These are phyloP conservation scores for Adineta ricciae DNA, from an alignment of 2,888 invertebrate genomes.

Conservation along the genomic window DNA sequence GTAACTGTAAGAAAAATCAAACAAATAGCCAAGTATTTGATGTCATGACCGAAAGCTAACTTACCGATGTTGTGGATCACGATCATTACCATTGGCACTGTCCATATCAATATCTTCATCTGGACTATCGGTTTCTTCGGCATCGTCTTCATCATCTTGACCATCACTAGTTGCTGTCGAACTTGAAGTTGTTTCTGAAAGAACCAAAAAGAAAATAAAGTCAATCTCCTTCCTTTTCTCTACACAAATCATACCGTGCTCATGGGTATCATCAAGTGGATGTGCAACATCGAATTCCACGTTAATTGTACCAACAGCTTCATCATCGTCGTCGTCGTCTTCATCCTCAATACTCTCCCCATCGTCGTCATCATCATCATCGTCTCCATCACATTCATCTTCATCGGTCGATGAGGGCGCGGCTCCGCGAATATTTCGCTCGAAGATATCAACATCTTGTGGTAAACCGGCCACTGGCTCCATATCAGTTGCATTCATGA, in stretches of 20 bases:
- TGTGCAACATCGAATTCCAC: background rate
- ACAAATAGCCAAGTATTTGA: too few species aligned
- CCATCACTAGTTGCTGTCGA: background rate
- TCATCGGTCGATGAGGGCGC: constrained; percentile 36
- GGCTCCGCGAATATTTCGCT: background rate
- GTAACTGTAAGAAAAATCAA: background rate
- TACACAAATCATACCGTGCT: background rate
- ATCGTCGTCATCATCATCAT: constrained; percentile 32
- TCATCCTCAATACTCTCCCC: constrained; percentile 32
- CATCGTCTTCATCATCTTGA: constrained; percentile 20
- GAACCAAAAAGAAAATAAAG: too few species aligned
- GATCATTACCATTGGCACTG: constrained; percentile 36
- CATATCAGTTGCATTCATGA: constrained; percentile 33
- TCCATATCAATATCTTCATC: constrained; percentile 35
- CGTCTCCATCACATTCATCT: constrained; percentile 42
- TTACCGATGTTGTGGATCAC: constrained; percentile 35
- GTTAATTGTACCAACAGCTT: background rate
- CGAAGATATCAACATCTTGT: constrained; percentile 32
- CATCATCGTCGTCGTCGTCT: constrained; percentile 35
- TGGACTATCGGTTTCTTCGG: background rate
- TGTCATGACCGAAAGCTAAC: background rate
- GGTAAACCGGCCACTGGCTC: constrained; percentile 32
- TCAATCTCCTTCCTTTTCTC: too few species aligned
- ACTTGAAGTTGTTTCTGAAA: background rate
- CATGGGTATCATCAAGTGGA: background rate